Evolutionary conservation across 2,113 vertebrate species (phyloP).

Genomic region (Genyomyrus donnyi): DNA sequence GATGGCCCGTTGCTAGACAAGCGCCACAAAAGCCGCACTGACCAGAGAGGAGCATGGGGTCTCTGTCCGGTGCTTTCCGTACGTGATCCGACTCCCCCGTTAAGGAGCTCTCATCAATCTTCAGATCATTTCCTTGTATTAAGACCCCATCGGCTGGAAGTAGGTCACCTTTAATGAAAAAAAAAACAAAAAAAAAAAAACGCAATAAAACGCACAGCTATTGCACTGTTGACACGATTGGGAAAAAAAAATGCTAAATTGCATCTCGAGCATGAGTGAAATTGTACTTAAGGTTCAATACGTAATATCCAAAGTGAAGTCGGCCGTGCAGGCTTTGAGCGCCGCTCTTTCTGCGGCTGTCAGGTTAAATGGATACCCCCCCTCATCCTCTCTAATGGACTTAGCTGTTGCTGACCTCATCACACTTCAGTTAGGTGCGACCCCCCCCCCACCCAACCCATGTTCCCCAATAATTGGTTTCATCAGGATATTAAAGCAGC

Average conservation of each 20-base stretch:
- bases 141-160: constrained; percentile 88
- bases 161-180: constrained; percentile 74
- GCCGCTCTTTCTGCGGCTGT: background rate
- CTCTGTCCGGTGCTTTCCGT: constrained; percentile 85
- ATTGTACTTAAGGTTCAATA: background rate
- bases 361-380: background rate
- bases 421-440: background rate
- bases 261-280: background rate
- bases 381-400: background rate
- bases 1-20: background rate
- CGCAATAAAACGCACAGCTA: background rate
- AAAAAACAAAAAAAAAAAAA: constrained; percentile 14
- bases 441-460: background rate
- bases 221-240: background rate
- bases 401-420: background rate
- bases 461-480: background rate
- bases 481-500: background rate
- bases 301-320: background rate
- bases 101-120: constrained; percentile 96
- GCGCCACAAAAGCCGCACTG: constrained; percentile 25
- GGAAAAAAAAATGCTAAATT: background rate
- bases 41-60: constrained; percentile 97
- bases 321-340: background rate
- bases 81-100: constrained; percentile 98
- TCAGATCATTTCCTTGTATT: constrained; percentile 95